Evolutionary conservation across 2,888 invertebrate species (phyloP), one percentile per base, ranked within the genome.

Genomic region (Steinernema scapterisci): DNA sequence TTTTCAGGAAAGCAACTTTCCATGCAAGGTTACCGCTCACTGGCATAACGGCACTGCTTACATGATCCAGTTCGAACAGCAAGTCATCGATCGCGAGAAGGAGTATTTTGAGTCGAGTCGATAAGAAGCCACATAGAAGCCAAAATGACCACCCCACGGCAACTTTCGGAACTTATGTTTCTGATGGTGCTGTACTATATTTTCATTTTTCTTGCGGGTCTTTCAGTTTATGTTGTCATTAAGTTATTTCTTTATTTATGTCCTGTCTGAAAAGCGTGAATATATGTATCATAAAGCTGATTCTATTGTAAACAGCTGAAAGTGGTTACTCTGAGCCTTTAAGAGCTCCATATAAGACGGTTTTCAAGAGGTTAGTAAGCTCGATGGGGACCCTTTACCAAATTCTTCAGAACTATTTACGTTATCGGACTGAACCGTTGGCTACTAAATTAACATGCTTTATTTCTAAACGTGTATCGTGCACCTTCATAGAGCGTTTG

Each of bases 1-100:
- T 45, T 92, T 92, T 77, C 90, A 97, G 97, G 83, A 81, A 7
- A 83, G 82, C 73, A 87, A 86, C 73, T 86, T 86, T 76, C 93
- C 96, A 1, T 95, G 95, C 52, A 97, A 97, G 90, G 97, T 99
- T 7, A 93, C 96, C 0, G 96, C 97, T 0, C 97, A 97, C 88
- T 97, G 97, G 96, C 97, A 99, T 89, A 96, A 97, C 89, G 99
- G 97, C 51, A 97, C 97, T 9, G 97, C 97, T 0, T 99, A 97
- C 88, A 95, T 97, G 94, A 95, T 99, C 73, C 82, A 81, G 88
- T 90, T 77, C 73, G 86, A 88, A 19, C 81, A 85, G 72, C 76
- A 82, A 9, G 87, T 88, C 9, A 84, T 88, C n/a, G 79, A 75
- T 7, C 76, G 87, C 23, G 87, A 87, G 63, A 84, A 82, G 75